Evolutionary conservation across 2,113 vertebrate genomes (phyloP), one percentile per base, ranked within the genome.

Genomic region (Platichthys flesus): DNA sequence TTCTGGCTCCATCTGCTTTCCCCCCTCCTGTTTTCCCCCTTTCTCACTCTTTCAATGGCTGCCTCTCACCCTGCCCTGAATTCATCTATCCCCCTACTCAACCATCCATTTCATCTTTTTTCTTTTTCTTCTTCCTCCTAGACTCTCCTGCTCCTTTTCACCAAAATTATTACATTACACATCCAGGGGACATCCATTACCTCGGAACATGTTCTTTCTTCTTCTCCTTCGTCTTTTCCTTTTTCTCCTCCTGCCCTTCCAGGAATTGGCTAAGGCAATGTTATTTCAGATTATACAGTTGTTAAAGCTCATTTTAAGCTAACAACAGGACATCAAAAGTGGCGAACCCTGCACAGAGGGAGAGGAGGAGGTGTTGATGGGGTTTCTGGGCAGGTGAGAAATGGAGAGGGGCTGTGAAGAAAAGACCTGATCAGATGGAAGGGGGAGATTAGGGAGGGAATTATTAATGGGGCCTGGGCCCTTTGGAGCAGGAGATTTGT

Each of bases 261-360:
- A 90, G 85, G 89, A 77, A 89, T 91, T 84, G 76, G 84, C 88
- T 54, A 71, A 70, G 80, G 88, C 85, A 89, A 90, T 91, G 92
- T 89, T 94, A 92, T 94, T 94, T 93, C 86, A 90, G 89, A 93
- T 94, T 90, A 93, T 90, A 90, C 87, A 91, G 93, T 92, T 94
- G 93, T 94, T 93, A 91, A 90, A 91, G 90, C 88, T 93, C 84
- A 91, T 93, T 93, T 91, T 88, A 85, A 85, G 89, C 89, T 85
- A 90, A 91, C 82, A 87, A 88, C 83, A 67, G 91, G 91, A 90
- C 90, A 89, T 91, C 87, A 91, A 84, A 92, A 87, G 90, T 87
- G 59, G 83, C 80, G 83, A 91, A 90, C 82, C 88, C 58, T 76
- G 88, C 85, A 79, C 84, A 77, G 87, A 79, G 84, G 85, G 89